phyloP scores from a whole-genome alignment of 2,797 vertebrate species.

The Bucorvus abyssinicus region DNA sequence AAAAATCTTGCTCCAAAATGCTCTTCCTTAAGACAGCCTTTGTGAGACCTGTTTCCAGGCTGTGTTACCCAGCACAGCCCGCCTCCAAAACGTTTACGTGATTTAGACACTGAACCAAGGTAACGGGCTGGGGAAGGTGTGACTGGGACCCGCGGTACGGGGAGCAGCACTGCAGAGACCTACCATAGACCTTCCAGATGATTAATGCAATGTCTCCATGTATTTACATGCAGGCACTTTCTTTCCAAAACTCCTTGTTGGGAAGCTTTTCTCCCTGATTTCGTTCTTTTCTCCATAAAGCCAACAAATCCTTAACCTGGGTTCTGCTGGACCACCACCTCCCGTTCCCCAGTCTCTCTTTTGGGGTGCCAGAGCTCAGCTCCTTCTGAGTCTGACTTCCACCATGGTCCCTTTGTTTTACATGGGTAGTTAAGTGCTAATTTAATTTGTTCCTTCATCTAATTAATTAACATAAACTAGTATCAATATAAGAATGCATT shows the following conservation, averaged over 20 bases:
- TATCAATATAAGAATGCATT: constrained; percentile 2
- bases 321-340: accelerated
- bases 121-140: accelerated
- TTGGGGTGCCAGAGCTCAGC: accelerated
- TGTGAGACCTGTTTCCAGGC: background rate
- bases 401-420: background rate
- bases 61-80: background rate
- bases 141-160: background rate
- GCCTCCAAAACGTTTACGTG: background rate
- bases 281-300: background rate
- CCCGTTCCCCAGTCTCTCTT: background rate
- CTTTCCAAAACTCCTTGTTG: background rate
- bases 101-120: background rate
- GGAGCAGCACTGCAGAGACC: background rate
- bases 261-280: background rate
- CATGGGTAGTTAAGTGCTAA: background rate
- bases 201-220: background rate
- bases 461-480: background rate
- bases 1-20: background rate
- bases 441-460: background rate
- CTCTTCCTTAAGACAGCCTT: too few relatives aligned
- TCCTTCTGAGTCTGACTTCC: background rate
- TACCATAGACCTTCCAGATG: background rate
- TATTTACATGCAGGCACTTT: background rate
- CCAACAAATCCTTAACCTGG: background rate